Conservation (phyloP, 2,113 vertebrate species). For the Myotis brandtii region DNA sequence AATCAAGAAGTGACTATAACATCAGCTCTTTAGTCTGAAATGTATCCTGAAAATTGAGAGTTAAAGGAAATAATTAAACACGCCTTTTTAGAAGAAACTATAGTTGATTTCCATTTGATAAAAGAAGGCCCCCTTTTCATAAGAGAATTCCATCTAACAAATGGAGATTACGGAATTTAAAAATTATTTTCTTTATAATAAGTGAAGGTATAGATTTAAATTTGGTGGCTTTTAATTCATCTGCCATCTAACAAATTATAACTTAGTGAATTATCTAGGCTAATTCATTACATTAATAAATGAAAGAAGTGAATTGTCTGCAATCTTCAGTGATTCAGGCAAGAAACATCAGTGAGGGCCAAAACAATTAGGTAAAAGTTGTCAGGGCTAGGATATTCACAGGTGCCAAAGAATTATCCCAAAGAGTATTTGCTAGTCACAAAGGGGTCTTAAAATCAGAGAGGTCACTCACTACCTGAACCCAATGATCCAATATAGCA, state of each 20-base stretch:
- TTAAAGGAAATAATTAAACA: conserved; percentile 13
- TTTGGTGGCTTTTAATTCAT: not conserved
- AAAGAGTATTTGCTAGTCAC: not conserved
- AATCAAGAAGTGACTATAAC: not conserved
- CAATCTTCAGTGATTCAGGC: not conserved
- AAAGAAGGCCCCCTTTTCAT: not conserved
- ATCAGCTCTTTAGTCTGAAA: not conserved
- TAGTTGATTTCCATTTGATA: not conserved
- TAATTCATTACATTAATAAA: not conserved
- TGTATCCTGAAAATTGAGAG: not conserved
- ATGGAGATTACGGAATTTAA: not conserved
- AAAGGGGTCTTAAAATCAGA: not conserved
- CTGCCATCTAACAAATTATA: not conserved
- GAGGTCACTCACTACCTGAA: not conserved
- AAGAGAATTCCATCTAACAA: not conserved
- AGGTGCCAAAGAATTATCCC: not conserved
- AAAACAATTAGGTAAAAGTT: not conserved
- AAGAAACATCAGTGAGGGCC: not conserved
- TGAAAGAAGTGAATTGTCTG: not conserved
- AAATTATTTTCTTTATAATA: conserved; percentile 19
- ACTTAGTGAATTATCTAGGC: not conserved
- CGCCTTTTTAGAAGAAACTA: not conserved
- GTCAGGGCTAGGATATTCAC: not conserved
- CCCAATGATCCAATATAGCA: not conserved
- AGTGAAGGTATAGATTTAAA: not conserved